A percentile compares a stretch with the other conserved stretches of the same genome.
Evolutionary conservation across 1,140 invertebrate species (phyloP).

Genomic region (Copidosoma floridanum): DNA sequence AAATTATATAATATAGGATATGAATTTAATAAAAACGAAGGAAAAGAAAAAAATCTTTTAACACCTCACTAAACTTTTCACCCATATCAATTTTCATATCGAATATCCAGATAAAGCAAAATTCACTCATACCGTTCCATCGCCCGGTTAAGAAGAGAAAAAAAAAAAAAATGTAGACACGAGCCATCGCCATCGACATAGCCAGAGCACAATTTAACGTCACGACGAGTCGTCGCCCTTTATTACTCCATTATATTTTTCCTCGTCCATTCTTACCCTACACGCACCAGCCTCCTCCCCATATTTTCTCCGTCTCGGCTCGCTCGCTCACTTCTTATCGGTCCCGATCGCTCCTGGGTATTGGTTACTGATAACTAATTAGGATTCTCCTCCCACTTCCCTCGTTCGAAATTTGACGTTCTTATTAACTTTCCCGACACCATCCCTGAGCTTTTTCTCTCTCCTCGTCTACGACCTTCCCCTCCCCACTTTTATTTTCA

Average conservation of each 20-base stretch:
- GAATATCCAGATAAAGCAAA: no score
- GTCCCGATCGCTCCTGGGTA: constrained; percentile 11
- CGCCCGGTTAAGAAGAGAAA: no score
- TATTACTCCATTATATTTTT: constrained; percentile 4
- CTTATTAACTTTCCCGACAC: constrained; percentile 28
- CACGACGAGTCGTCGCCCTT: background rate
- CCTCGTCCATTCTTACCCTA: background rate
- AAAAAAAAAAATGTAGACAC: no score
- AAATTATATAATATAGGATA: no score
- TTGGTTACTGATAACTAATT: constrained; percentile 31
- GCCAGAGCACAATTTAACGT: background rate
- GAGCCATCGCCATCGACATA: no score
- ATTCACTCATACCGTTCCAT: no score
- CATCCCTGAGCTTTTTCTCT: background rate
- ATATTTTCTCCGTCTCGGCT: background rate
- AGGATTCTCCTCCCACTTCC: constrained; percentile 12
- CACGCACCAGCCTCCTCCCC: background rate
- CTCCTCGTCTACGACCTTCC: no score
- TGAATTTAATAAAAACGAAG: no score
- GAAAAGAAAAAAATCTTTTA: no score
- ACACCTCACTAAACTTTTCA: no score
- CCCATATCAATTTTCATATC: no score
- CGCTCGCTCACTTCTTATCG: constrained; percentile 1
- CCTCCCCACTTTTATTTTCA: background rate
- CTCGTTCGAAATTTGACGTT: constrained; percentile 30